phyloP scores from a whole-genome alignment of 2,888 invertebrate species.

The Lumbricus terrestris region DNA sequence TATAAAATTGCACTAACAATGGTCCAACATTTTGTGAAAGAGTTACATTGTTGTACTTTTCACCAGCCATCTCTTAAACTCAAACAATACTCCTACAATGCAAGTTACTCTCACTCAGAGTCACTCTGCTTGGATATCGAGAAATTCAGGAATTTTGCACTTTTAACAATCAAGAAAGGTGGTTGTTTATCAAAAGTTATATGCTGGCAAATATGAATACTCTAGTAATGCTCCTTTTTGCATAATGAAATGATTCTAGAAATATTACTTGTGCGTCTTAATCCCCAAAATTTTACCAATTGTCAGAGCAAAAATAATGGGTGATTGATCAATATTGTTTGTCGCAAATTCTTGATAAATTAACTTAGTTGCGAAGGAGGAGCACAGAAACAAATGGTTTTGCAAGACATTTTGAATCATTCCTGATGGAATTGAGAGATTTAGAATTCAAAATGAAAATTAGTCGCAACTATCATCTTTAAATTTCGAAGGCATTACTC shows the following conservation, averaged over 20 bases:
- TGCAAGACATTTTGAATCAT: too few species aligned
- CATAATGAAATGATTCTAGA: too few species aligned
- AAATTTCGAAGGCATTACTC: too few species aligned
- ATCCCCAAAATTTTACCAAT: not conserved
- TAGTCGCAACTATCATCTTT: too few species aligned
- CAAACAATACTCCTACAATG: not conserved
- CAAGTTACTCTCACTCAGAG: not conserved
- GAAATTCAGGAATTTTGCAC: not conserved
- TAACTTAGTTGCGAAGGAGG: too few species aligned
- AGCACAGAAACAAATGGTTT: too few species aligned
- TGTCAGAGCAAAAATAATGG: not conserved
- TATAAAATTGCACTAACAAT: too few species aligned
- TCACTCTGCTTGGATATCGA: not conserved
- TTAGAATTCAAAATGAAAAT: too few species aligned
- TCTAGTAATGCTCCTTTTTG: not conserved
- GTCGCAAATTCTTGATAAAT: not conserved
- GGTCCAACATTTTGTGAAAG: not conserved
- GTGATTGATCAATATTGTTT: not conserved
- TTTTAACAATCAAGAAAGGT: not conserved
- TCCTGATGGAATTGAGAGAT: too few species aligned
- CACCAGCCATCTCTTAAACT: not conserved
- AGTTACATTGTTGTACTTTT: not conserved
- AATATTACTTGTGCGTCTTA: not conserved
- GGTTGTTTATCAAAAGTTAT: not conserved
- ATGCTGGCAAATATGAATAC: not conserved